Evolutionary conservation across 2,797 vertebrate species (phyloP).

Genomic region (Dendrocincla tyrannina): DNA sequence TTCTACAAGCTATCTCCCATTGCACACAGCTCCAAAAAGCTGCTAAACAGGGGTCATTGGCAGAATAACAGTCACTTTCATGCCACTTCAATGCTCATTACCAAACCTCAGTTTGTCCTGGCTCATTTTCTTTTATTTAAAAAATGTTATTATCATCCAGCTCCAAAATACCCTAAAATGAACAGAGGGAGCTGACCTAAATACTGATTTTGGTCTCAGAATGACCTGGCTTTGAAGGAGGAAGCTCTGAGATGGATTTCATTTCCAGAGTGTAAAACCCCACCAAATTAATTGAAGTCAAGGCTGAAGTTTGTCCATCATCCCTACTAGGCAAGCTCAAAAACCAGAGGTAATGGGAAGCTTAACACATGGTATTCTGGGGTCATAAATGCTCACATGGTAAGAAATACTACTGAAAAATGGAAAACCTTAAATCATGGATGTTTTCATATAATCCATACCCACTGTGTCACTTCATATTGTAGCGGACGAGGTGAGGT

Average conservation of each 20-base stretch:
- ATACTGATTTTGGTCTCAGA: not conserved
- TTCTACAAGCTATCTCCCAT: slow-evolving; percentile 22
- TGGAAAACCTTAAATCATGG: not conserved
- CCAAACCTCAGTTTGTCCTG: not conserved
- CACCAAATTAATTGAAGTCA: not conserved
- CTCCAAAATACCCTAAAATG: not conserved
- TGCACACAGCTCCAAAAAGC: slow-evolving; percentile 26
- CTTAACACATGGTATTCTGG: not conserved
- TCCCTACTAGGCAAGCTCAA: not conserved
- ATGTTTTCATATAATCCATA: not conserved
- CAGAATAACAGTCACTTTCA: slow-evolving; percentile 49
- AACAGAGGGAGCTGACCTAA: not conserved
- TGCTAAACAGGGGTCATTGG: slow-evolving; percentile 43
- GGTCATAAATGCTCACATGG: not conserved
- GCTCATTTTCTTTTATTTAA: not conserved
- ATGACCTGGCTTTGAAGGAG: not conserved
- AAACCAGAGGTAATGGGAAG: not conserved
- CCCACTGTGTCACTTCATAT: not conserved
- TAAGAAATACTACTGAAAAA: not conserved
- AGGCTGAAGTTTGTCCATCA: not conserved
- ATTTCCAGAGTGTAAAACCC: not conserved
- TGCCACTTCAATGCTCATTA: slow-evolving; percentile 19
- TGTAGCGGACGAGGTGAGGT: not conserved
- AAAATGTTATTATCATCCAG: not conserved
- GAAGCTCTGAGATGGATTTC: not conserved